Base-by-base conservation (phyloP, 1,140 invertebrate genomes). In the Drosophila sp. region DNA sequence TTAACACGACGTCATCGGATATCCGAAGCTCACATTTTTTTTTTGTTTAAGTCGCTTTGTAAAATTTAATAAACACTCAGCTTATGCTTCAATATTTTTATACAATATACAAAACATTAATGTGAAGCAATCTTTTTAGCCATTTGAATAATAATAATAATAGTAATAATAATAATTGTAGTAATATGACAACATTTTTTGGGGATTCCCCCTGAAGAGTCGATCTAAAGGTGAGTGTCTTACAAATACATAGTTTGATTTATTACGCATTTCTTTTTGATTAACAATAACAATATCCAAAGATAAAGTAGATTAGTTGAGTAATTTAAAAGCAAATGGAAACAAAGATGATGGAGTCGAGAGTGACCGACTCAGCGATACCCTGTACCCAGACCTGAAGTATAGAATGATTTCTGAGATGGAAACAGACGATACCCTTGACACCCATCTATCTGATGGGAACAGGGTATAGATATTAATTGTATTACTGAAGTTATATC, bases 51-150 rank as follows among this genome's bases (percentile, higher is more conserved):
- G 70, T 67, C 46, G 53, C 32, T 25, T 58, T 72, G 70, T 72
- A 72, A 72, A 72, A 53, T 72, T 72, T 51, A 53, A 43, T 66
- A 45, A 51, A 64, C 46, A 53, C 57, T 69, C 57, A 61, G 48
- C 51, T 72, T 65, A 58, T 58, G 62, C 53, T 58, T 53, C 63
- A 72, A 59, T 72, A 72, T 65, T 41, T 25, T 36, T 61, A 65
- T 51, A 65, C 45, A 57, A 40, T 64, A 67, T 59, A 58, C 34
- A 67, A 67, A 67, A 58, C 45, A 67, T 50, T 48, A 34, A 45
- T 66, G n/a, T 67, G 21, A 46, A 67, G 54, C 64, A 50, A 50
- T 67, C 16, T 51, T 40, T 62, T 29, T 67, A 40, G 54, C 54
- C 25, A 58, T 43, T 58, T 11, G 7, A 36, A 36, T 53, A 53